Conservation (phyloP, 2,113 vertebrate species). For the Phocoena phocoena region DNA sequence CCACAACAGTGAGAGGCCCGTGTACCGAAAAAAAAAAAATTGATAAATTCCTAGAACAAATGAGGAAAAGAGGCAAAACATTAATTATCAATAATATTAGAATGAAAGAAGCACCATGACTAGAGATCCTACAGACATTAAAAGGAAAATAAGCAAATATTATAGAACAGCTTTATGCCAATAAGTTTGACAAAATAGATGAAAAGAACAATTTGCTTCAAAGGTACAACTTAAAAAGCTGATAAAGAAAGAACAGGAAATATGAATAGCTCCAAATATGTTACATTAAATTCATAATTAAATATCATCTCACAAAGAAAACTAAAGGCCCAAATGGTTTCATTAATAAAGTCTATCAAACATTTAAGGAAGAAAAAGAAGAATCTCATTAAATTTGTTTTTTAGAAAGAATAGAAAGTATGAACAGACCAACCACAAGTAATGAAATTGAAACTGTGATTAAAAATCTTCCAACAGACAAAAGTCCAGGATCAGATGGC, state of each 20-base stretch:
- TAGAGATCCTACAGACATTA: not conserved
- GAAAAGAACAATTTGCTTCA: not conserved
- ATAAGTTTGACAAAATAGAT: not conserved
- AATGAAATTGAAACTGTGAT: no score
- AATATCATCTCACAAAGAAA: not conserved
- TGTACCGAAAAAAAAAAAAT: not conserved
- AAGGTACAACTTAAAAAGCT: not conserved
- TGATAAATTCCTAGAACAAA: not conserved
- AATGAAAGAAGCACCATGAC: not conserved
- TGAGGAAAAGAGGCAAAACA: not conserved
- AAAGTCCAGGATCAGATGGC: no score
- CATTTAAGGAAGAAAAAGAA: not conserved
- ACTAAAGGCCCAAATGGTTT: not conserved
- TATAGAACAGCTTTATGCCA: not conserved
- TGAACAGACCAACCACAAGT: no score
- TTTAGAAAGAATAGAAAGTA: not conserved
- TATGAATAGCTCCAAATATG: not conserved
- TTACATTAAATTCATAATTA: not conserved
- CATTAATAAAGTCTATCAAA: not conserved
- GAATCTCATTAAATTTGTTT: not conserved
- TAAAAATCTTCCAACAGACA: no score
- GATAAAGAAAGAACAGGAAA: not conserved
- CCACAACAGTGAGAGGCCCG: no score
- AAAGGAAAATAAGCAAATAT: not conserved
- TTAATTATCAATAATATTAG: not conserved